These are phyloP conservation scores for Chelon auratus DNA, from an alignment of 2,797 vertebrate genomes.

Conservation along the genomic window DNA sequence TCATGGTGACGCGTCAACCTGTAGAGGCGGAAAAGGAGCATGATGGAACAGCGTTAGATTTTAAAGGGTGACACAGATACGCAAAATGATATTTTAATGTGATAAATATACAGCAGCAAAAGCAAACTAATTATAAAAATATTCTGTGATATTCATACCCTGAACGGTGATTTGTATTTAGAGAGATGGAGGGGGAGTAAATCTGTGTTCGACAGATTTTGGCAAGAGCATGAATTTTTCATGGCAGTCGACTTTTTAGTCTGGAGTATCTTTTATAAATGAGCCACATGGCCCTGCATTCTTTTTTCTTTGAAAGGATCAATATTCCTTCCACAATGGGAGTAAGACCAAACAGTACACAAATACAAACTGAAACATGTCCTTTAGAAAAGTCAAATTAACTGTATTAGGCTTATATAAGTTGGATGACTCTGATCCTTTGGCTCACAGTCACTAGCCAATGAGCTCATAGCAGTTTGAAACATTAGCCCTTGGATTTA, in stretches of 20 bases:
- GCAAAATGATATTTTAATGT: not conserved
- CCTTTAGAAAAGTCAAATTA: constrained; percentile 1
- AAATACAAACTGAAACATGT: not conserved
- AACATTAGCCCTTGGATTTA: constrained; percentile 39
- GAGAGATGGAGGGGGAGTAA: constrained; percentile 7
- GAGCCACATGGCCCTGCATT: constrained; percentile 30
- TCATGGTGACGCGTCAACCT: constrained; percentile 90
- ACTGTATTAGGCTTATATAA: not conserved
- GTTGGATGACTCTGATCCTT: constrained; percentile 1
- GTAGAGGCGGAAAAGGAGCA: constrained; percentile 34
- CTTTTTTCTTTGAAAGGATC: not conserved
- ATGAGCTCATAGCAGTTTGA: constrained; percentile 59
- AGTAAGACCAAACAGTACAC: not conserved
- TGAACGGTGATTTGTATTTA: not conserved
- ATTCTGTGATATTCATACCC: not conserved
- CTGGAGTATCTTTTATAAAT: constrained; percentile 70
- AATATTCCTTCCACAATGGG: not conserved
- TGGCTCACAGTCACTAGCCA: constrained; percentile 28
- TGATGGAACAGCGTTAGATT: not conserved
- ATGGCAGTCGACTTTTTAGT: constrained; percentile 38
- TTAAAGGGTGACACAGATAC: not conserved
- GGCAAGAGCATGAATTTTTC: constrained; percentile 51
- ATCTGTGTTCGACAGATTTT: constrained; percentile 25
- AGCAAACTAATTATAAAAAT: not conserved
- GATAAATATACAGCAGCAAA: not conserved